Conservation (phyloP, 2,797 vertebrate species). For the Brotogeris chrysoptera region DNA sequence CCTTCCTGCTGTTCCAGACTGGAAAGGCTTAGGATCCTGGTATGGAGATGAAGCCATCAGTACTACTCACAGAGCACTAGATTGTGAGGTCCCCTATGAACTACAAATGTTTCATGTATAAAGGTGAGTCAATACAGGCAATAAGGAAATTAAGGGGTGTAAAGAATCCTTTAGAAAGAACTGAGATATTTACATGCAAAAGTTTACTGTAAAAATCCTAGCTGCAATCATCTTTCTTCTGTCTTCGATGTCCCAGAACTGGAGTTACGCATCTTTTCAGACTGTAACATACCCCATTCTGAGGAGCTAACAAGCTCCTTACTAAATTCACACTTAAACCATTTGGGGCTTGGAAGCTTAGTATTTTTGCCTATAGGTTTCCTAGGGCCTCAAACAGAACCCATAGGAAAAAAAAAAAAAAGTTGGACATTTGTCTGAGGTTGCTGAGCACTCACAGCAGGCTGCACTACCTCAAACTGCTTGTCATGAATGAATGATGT, state of each 20-base stretch:
- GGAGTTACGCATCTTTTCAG: rapidly evolving
- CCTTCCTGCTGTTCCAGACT: not conserved
- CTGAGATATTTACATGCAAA: not conserved
- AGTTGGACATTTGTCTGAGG: not conserved
- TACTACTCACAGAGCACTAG: not conserved
- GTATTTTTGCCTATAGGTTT: not conserved
- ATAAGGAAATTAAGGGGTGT: not conserved
- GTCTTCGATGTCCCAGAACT: not conserved
- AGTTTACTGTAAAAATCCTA: not conserved
- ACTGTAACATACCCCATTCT: not conserved
- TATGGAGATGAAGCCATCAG: not conserved
- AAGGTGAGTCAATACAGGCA: not conserved
- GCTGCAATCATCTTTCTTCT: not conserved
- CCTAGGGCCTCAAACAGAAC: not conserved
- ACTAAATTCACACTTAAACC: not conserved
- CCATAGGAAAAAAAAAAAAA: not conserved
- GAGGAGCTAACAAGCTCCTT: not conserved
- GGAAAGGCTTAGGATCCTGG: not conserved
- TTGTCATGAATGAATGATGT: too few species aligned
- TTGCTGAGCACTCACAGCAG: not conserved
- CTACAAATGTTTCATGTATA: not conserved
- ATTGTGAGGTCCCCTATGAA: not conserved
- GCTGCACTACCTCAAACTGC: too few species aligned
- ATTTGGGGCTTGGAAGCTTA: not conserved
- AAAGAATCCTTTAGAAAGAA: not conserved